These are phyloP conservation scores for Solenopsis invicta DNA, from an alignment of 1,140 invertebrate genomes.

Conservation along the genomic window DNA sequence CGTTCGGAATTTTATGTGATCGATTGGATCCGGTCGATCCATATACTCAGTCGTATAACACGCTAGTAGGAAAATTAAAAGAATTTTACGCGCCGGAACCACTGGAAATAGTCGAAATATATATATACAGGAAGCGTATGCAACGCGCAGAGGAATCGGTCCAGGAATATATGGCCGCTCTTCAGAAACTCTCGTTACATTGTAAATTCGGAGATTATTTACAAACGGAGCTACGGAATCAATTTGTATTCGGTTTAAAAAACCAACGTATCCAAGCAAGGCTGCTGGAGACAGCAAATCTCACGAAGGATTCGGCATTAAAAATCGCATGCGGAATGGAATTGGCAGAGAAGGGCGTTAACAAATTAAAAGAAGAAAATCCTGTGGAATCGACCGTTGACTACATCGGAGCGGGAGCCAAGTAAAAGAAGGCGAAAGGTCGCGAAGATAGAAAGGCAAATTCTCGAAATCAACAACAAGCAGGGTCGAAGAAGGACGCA, in stretches of 20 bases:
- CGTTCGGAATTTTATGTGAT: conserved; percentile 65
- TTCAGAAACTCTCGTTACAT: conserved; percentile 63
- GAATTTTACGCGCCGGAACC: conserved; percentile 67
- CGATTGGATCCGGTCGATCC: conserved; percentile 48
- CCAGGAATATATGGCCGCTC: conserved; percentile 60
- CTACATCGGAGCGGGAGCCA: neutral
- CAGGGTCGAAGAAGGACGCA: no score
- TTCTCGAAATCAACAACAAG: neutral
- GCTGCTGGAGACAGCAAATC: neutral
- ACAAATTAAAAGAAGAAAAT: neutral
- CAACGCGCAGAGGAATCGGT: conserved; percentile 65
- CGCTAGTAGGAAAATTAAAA: conserved; percentile 49
- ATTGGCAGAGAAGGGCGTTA: neutral
- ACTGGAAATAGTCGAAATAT: conserved; percentile 74
- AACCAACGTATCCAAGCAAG: conserved; percentile 34
- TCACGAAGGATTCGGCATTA: neutral
- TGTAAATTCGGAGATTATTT: conserved; percentile 74
- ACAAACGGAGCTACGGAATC: conserved; percentile 69
- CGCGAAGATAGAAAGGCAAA: neutral
- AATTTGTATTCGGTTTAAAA: conserved; percentile 39
- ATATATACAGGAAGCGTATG: conserved; percentile 66
- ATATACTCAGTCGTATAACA: conserved; percentile 31
- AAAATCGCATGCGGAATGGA: neutral
- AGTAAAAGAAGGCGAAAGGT: neutral
- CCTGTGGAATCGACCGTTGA: neutral